These are phyloP conservation scores for Pyrrhia umbra DNA, from an alignment of 2,888 invertebrate genomes.

Conservation along the genomic window DNA sequence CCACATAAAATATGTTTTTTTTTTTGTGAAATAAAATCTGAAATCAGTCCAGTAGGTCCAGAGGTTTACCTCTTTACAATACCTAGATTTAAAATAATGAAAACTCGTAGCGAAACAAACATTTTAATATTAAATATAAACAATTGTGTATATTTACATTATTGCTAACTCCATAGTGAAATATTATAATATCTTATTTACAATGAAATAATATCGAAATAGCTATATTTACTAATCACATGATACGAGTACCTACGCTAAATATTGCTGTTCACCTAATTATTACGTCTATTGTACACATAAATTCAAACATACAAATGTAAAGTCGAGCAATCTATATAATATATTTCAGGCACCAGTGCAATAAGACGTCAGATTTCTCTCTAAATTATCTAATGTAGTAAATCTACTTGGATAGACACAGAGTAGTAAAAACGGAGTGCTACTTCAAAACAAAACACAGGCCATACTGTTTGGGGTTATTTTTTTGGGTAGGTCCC, in stretches of 20 bases:
- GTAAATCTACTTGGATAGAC: not conserved
- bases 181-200: constrained; percentile 17
- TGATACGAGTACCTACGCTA: constrained; percentile 25
- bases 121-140: constrained; percentile 28
- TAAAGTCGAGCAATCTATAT: constrained; percentile 40
- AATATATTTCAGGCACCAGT: constrained; percentile 52
- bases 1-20: not conserved
- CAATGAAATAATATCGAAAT: constrained; percentile 12
- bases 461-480: too few species aligned
- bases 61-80: too few species aligned
- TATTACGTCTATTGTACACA: constrained; percentile 21
- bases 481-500: too few species aligned
- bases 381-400: constrained; percentile 32
- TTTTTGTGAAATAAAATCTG: too few species aligned
- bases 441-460: not conserved
- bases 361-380: constrained; percentile 49
- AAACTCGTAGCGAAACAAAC: constrained; percentile 20
- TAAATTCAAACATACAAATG: constrained; percentile 41
- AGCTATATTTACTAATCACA: constrained; percentile 45
- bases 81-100: not conserved
- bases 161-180: constrained; percentile 21
- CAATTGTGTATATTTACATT: constrained; percentile 35
- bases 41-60: too few species aligned
- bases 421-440: not conserved
- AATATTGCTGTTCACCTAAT: constrained; percentile 13